phyloP scores from a whole-genome alignment of 2,113 vertebrate species.

The Larimichthys polyactis region DNA sequence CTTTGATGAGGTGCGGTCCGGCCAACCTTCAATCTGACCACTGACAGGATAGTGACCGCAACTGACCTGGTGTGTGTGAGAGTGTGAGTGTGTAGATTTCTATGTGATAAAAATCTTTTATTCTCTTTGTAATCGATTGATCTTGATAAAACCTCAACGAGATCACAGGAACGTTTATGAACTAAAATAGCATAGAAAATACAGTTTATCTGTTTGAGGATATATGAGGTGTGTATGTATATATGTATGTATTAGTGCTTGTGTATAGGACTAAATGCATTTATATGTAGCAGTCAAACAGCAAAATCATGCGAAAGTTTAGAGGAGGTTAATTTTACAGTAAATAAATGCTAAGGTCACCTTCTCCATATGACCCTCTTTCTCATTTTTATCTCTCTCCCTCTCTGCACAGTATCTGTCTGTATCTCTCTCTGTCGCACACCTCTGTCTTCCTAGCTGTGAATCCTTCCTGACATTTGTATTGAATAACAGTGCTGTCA shows the following conservation, averaged over 20 bases:
- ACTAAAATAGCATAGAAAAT: background rate
- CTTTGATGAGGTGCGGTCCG: constrained; percentile 49
- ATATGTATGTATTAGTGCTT: background rate
- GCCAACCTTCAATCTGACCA: constrained; percentile 66
- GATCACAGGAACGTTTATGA: background rate
- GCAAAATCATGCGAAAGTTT: background rate
- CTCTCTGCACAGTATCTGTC: constrained; percentile 3
- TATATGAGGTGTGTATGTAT: background rate
- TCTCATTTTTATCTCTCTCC: constrained; percentile 33
- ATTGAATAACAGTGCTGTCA: constrained; percentile 51
- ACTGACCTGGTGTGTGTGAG: constrained; percentile 21
- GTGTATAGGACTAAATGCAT: background rate
- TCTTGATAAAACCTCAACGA: constrained; percentile 5
- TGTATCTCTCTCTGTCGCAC: constrained; percentile 9
- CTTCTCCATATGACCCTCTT: constrained; percentile 33
- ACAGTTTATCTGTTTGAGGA: background rate
- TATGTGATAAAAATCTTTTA: background rate
- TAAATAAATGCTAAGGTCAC: constrained; percentile 44
- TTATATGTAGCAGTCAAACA: background rate
- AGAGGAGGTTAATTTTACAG: constrained; percentile 41
- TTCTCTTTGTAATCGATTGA: background rate
- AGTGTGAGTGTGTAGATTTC: background rate
- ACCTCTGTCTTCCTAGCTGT: constrained; percentile 44
- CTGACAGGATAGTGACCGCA: constrained; percentile 51
- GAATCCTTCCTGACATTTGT: constrained; percentile 64